phyloP scores from a whole-genome alignment of 2,113 vertebrate species.

The Zosterops japonicus region DNA sequence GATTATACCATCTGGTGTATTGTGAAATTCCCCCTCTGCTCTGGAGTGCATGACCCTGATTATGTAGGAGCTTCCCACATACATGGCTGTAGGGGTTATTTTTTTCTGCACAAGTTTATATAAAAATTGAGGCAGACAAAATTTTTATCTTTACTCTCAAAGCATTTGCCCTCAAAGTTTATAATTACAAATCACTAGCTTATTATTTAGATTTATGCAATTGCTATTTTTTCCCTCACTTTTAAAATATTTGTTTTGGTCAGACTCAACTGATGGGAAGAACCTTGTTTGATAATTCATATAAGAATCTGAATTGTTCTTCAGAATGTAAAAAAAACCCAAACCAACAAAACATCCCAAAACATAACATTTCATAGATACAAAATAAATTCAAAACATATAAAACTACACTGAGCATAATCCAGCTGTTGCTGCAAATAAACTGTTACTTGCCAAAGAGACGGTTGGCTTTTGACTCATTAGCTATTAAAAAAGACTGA shows the following conservation, averaged over 20 bases:
- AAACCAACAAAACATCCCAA: not conserved
- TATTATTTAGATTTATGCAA: not conserved
- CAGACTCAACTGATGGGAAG: not conserved
- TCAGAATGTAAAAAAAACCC: not conserved
- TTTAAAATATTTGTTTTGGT: not conserved
- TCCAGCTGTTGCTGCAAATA: conserved; percentile 9
- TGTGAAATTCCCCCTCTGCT: not conserved
- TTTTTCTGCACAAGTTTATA: not conserved
- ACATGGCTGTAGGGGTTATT: not conserved
- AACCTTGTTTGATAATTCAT: not conserved
- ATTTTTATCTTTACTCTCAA: not conserved
- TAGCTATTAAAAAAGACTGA: not conserved
- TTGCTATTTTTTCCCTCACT: not conserved
- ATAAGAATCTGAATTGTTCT: not conserved
- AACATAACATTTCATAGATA: not conserved
- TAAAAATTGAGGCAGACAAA: not conserved
- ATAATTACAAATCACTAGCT: not conserved
- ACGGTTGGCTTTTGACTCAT: not conserved
- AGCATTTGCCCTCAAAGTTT: not conserved
- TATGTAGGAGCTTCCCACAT: not conserved
- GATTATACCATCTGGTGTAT: not conserved
- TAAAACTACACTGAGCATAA: not conserved
- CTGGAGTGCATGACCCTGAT: not conserved
- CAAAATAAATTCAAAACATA: conserved; percentile 1
- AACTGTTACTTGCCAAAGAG: not conserved